phyloP scores from a whole-genome alignment of 2,888 invertebrate genomes.

The Euzophera pinguis region DNA sequence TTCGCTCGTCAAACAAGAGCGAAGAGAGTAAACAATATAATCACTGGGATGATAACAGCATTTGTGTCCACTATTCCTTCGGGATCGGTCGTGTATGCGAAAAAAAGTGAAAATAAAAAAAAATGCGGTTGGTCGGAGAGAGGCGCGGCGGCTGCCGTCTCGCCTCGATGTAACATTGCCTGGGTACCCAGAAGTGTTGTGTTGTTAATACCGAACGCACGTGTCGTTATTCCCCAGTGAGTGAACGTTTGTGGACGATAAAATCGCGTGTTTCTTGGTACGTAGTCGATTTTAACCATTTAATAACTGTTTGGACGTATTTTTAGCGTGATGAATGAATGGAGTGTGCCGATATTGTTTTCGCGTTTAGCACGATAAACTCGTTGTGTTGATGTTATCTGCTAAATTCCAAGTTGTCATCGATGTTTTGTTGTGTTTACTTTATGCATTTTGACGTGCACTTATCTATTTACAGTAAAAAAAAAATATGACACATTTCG shows the following conservation, averaged over 20 bases:
- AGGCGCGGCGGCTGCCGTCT: conserved; percentile 59
- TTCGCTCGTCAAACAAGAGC: conserved; percentile 23
- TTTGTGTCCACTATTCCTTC: conserved; percentile 36
- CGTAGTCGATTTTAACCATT: conserved; percentile 8
- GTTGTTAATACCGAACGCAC: conserved; percentile 21
- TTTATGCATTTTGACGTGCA: background rate
- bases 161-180: conserved; percentile 36
- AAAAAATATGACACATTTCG: too few relatives aligned
- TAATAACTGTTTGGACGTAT: conserved; percentile 8
- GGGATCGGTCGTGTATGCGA: conserved; percentile 42
- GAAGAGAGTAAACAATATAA: conserved; percentile 37
- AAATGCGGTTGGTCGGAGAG: conserved; percentile 60
- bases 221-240: conserved; percentile 15
- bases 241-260: background rate
- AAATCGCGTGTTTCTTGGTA: conserved; percentile 2
- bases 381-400: background rate
- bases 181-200: conserved; percentile 34
- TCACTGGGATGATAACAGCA: conserved; percentile 39
- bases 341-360: background rate
- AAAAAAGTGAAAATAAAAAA: conserved; percentile 28
- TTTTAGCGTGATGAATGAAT: conserved; percentile 5
- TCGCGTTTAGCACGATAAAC: background rate
- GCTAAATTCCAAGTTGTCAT: conserved; percentile 2
- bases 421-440: conserved; percentile 6
- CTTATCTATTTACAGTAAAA: background rate